Conservation (phyloP, 2,797 vertebrate species). For the Phoxinus dragarum region DNA sequence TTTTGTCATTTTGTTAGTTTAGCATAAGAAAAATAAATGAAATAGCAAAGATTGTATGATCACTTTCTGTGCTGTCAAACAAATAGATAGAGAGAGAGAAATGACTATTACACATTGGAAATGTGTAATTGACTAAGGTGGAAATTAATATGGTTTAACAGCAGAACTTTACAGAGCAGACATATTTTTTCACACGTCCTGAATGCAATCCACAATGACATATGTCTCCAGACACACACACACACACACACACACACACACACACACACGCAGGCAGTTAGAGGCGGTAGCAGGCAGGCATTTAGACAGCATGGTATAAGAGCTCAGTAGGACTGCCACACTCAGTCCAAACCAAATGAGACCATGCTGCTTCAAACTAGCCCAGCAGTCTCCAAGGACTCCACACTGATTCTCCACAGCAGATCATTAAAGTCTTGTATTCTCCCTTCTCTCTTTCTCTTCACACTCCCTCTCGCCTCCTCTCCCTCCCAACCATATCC, state of each 20-base stretch:
- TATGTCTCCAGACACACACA: constrained; percentile 33
- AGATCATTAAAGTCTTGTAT: constrained; percentile 89
- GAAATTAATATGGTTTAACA: constrained; percentile 18
- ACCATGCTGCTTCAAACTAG: constrained; percentile 76
- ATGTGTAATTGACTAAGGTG: background rate
- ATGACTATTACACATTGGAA: background rate
- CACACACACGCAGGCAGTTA: constrained; percentile 26
- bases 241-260: constrained; percentile 32
- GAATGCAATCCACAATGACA: constrained; percentile 24
- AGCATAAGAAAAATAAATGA: constrained; percentile 2
- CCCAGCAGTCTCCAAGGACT: constrained; percentile 79
- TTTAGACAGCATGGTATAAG: constrained; percentile 59
- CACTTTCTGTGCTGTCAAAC: background rate
- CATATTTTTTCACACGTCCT: constrained; percentile 70
- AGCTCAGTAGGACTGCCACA: constrained; percentile 80
- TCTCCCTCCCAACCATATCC: background rate
- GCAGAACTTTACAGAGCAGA: constrained; percentile 61
- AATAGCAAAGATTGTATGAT: background rate
- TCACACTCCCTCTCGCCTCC: constrained; percentile 58
- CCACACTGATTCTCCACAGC: constrained; percentile 82
- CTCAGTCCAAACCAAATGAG: constrained; percentile 82
- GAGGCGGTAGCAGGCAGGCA: constrained; percentile 47
- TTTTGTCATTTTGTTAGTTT: background rate
- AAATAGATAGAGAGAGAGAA: background rate
- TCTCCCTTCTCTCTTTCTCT: constrained; percentile 68